phyloP scores from a whole-genome alignment of 2,888 invertebrate genomes.

The Drosophila monieri region DNA sequence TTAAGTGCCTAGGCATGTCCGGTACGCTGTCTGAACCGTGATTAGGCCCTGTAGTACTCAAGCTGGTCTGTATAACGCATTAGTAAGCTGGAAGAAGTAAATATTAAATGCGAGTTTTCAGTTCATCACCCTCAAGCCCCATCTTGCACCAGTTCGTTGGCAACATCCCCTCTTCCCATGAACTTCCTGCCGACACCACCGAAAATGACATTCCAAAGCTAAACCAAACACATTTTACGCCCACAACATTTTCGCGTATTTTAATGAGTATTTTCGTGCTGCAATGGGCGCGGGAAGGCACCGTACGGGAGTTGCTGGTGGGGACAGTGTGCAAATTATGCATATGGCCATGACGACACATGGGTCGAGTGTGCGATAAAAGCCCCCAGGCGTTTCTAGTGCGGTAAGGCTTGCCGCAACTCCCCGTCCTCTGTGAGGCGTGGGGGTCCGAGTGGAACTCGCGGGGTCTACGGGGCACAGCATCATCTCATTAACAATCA shows the following conservation, averaged over 20 bases:
- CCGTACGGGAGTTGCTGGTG: neutral
- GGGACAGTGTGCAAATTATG: slow-evolving; percentile 50
- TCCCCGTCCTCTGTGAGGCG: slow-evolving; percentile 6
- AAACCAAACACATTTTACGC: slow-evolving; percentile 65
- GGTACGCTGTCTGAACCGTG: slow-evolving; percentile 6
- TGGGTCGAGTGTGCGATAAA: slow-evolving; percentile 65
- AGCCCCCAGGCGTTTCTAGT: slow-evolving; percentile 56
- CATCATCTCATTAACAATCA: slow-evolving; percentile 55
- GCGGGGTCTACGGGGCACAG: slow-evolving; percentile 30
- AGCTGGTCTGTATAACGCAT: neutral
- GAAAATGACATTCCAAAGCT: slow-evolving; percentile 66
- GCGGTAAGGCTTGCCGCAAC: slow-evolving; percentile 35
- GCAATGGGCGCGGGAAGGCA: neutral
- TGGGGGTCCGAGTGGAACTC: slow-evolving; percentile 5
- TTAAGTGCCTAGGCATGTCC: slow-evolving; percentile 18
- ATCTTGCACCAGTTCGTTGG: too few relatives aligned
- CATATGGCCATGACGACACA: slow-evolving; percentile 54
- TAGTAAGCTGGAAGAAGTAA: neutral
- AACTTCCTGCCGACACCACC: slow-evolving; percentile 37
- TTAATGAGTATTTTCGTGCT: slow-evolving; percentile 66
- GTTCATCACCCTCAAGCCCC: neutral
- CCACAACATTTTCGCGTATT: slow-evolving; percentile 67
- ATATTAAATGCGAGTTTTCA: neutral
- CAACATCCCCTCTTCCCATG: neutral
- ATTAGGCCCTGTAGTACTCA: slow-evolving; percentile 11